Percentiles rank a stretch among this genome's conserved stretches.
Conservation (phyloP, 2,113 vertebrate species). For the Chlamydotis undulata region DNA sequence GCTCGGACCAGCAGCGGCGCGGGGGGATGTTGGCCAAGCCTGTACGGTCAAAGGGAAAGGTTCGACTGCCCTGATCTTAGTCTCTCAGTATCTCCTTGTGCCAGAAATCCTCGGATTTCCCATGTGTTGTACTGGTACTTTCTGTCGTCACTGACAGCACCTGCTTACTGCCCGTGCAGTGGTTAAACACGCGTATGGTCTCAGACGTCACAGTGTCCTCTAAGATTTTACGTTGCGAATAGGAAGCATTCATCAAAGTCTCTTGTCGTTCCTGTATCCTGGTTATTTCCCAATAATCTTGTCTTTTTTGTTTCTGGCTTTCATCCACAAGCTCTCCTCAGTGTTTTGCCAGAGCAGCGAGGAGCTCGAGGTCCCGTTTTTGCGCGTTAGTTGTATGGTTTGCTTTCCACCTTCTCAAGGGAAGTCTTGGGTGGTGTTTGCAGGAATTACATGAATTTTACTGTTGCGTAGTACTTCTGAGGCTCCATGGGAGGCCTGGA, state of each 20-base stretch:
- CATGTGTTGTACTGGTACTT: background rate
- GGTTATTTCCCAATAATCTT: background rate
- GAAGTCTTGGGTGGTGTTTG: background rate
- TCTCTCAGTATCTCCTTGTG: background rate
- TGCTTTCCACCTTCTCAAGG: background rate
- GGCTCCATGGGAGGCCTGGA: background rate
- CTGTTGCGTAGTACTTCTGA: background rate
- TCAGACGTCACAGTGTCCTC: accelerated
- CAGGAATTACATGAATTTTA: background rate
- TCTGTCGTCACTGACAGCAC: background rate
- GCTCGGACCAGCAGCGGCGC: accelerated
- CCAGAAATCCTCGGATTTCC: background rate
- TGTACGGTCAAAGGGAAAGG: background rate
- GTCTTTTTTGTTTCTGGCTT: background rate
- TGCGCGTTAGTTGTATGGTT: background rate
- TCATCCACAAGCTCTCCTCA: accelerated
- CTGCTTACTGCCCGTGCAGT: background rate
- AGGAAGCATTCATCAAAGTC: background rate
- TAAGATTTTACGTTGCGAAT: background rate
- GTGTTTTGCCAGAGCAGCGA: background rate
- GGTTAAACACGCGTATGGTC: background rate
- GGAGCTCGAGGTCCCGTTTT: background rate
- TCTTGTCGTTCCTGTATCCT: background rate
- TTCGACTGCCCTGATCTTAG: background rate
- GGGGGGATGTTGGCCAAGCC: background rate